Base-by-base conservation (phyloP, 2,113 vertebrate genomes). In the Eolophus roseicapilla region DNA sequence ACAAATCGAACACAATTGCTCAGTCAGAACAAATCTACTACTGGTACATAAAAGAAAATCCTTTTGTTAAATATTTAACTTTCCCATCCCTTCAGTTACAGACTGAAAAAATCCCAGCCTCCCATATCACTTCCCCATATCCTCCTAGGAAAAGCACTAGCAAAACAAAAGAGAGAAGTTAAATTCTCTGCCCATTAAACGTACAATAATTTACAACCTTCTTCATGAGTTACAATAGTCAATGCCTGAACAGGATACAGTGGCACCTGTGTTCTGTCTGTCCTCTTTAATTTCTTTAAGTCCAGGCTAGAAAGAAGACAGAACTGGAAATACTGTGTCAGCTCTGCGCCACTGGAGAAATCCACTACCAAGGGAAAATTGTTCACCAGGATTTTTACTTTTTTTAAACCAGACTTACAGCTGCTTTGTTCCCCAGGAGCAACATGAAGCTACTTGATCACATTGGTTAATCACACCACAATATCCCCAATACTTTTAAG, bases 231-330 rank as follows among this genome's bases (percentile, higher is more conserved):
- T 69, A 31, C 16, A 64, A 13, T 7, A 82, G n/a, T 39, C 33
- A 73, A 23, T 69, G 41, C 11, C 49, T 57, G 29, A 91, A 39
- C 9, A 46, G 64, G 55, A 31, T 41, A 50, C 28, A 60, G 44
- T 12, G 41, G 19, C 13, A 88, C 25, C 53, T 62, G 25, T 0
- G 0, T 81, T 81, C 46, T 60, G 3, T 43, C 43, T 52, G 10
- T 33, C 31, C 29, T 43, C 21, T 37, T 71, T 31, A n/a, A 43
- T 41, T 84, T 64, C 73, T 74, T 85, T 53, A 90, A 62, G 43
- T 9, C 15, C 13, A 0, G 0, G 6, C 24, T 62, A 73, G 53
- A 87, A 85, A 62, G 24, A 81, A 64, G 44, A 49, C 20, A 73
- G 57, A 63, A 83, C 9, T 88, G 29, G 21, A 95, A 91, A 87